Evolutionary conservation across 2,797 vertebrate genomes (phyloP), one percentile per base, ranked within the genome.

Genomic region (Microctenopoma stevenorrisi): DNA sequence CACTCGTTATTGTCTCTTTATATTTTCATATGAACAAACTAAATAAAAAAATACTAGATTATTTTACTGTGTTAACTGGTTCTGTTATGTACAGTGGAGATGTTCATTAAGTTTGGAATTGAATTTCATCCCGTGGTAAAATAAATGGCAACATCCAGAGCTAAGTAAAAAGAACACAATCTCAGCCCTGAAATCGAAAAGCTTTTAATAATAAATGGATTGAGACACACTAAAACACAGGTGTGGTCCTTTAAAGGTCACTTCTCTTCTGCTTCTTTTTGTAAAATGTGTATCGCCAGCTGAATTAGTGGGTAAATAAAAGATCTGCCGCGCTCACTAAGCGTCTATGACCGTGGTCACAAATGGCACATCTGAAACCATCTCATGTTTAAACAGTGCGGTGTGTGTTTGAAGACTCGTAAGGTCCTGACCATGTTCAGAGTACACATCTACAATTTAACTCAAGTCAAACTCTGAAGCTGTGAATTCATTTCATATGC

Each of bases 201-300:
- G 37, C 40, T 15, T 13, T 5, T 13, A 7, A 42, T 43, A 43
- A 14, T 14, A 43, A 43, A 15, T 15, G 42, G 14, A 16, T 14
- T 6, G 4, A 16, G 11, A 16, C 60, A 40, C 22, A 40, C 0
- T 51, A 7, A 49, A 16, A 48, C 43, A 55, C 63, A 16, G 51
- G 30, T 4, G 1, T 15, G 63, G 51, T 47, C 51, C 63, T 76
- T 62, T 56, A 40, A 64, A 72, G 59, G 75, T 64, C 59, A 64
- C 52, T 68, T 77, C 16, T 74, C n/a, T 12, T 55, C 49, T 14
- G 14, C 25, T 26, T 43, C 1, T 49, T 14, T 26, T 7, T 28
- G 2, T 14, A 15, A 50, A 13, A 4, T 4, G 18, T 47, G 38
- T 51, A 53, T 38, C 30, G 55, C 49, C 28, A 35, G 37, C 37